phyloP scores from a whole-genome alignment of 2,888 invertebrate genomes.

The Drosophila trichaetosa region DNA sequence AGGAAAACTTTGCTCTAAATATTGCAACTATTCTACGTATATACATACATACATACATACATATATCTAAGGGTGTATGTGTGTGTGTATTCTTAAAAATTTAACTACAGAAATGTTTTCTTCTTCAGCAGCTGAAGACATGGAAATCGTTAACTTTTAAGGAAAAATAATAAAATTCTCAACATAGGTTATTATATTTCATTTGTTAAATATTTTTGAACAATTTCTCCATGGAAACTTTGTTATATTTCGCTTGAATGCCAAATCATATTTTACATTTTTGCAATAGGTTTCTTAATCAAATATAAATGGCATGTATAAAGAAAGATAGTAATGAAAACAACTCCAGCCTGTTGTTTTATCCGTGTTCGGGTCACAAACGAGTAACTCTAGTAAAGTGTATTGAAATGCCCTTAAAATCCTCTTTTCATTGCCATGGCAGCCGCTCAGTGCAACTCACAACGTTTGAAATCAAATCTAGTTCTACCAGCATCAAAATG shows the following conservation, averaged over 20 bases:
- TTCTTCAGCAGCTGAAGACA: background rate
- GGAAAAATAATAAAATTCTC: background rate
- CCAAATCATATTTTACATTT: background rate
- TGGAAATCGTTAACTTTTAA: background rate
- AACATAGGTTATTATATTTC: background rate
- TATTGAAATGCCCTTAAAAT: slow-evolving; percentile 33
- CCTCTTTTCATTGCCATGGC: slow-evolving; percentile 31
- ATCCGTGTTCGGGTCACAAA: background rate
- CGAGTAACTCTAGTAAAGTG: background rate
- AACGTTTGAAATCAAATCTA: slow-evolving; percentile 31
- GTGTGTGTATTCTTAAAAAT: background rate
- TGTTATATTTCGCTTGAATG: background rate
- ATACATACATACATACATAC: no score
- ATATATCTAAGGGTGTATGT: no score
- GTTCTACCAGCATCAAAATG: slow-evolving; percentile 38
- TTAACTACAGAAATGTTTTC: background rate
- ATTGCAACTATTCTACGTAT: slow-evolving; percentile 8
- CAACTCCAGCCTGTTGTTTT: background rate
- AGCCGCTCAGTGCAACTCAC: background rate
- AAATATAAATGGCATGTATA: background rate
- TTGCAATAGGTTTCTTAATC: background rate
- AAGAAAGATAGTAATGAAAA: background rate
- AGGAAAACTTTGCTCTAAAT: slow-evolving; percentile 69
- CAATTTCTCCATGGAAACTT: background rate
- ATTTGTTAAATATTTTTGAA: background rate